Conservation (phyloP, 2,888 invertebrate species). For the Odontocerum albicorne region DNA sequence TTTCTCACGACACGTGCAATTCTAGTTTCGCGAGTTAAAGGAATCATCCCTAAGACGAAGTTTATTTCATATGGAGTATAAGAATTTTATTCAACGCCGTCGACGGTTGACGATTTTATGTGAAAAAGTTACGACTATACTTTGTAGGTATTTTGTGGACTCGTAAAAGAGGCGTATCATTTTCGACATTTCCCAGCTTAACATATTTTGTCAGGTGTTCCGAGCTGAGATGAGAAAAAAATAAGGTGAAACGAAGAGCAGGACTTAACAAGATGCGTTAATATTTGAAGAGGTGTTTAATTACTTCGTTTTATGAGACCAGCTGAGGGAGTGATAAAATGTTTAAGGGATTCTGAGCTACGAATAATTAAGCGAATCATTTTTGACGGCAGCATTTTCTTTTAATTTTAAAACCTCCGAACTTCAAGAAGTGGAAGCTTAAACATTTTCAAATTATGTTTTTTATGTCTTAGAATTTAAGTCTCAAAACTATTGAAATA, state of each 20-base stretch:
- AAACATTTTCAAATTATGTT: no score
- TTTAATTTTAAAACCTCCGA: no score
- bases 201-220: conserved; percentile 10
- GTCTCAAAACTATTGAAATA: no score
- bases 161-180: conserved; percentile 33
- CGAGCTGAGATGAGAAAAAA: no score
- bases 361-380: no score
- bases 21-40: no score
- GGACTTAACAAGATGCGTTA: no score
- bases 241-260: no score
- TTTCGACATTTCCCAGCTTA: conserved; percentile 18
- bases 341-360: conserved; percentile 18
- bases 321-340: conserved; percentile 29
- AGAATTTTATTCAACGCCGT: conserved; percentile 28
- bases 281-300: conserved; percentile 33
- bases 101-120: conserved; percentile 28
- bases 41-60: conserved; percentile 14
- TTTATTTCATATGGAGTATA: conserved; percentile 12
- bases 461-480: no score
- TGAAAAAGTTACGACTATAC: conserved; percentile 29
- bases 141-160: conserved; percentile 33
- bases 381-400: no score
- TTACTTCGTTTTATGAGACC: conserved; percentile 25
- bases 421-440: no score
- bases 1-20: no score